Percentiles rank a stretch among this genome's conserved stretches.
Conservation (phyloP, 2,113 vertebrate species). For the Ciconia maguari region DNA sequence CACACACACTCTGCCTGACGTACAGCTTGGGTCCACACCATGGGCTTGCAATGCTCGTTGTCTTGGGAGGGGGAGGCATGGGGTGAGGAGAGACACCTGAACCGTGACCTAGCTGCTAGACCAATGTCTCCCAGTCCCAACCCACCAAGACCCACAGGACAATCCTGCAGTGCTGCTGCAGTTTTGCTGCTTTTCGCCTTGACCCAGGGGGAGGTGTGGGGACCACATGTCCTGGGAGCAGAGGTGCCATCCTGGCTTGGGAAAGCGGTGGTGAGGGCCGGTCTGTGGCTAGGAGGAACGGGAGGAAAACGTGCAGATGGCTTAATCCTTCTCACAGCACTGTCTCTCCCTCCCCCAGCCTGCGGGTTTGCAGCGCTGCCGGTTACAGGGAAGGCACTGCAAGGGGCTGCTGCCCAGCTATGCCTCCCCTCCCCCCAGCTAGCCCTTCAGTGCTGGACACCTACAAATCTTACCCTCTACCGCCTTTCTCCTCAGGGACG, state of each 20-base stretch:
- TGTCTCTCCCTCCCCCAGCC: neutral
- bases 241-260: neutral
- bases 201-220: neutral
- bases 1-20: neutral
- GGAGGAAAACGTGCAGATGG: rapidly evolving
- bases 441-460: neutral
- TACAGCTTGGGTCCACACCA: neutral
- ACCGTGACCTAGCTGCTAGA: neutral
- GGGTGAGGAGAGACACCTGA: neutral
- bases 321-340: neutral
- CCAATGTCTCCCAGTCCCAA: neutral
- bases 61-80: neutral
- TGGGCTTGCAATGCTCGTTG: rapidly evolving
- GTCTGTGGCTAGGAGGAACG: neutral
- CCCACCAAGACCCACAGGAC: neutral
- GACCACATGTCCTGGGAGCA: neutral
- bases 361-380: rapidly evolving
- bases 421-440: neutral
- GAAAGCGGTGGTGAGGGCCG: rapidly evolving
- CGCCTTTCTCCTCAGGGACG: rapidly evolving
- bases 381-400: neutral
- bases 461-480: neutral
- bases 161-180: neutral
- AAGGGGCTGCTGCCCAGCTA: neutral
- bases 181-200: neutral